These are phyloP conservation scores for Spea multiplicata DNA, from an alignment of 2,113 vertebrate species.

Conservation along the genomic window DNA sequence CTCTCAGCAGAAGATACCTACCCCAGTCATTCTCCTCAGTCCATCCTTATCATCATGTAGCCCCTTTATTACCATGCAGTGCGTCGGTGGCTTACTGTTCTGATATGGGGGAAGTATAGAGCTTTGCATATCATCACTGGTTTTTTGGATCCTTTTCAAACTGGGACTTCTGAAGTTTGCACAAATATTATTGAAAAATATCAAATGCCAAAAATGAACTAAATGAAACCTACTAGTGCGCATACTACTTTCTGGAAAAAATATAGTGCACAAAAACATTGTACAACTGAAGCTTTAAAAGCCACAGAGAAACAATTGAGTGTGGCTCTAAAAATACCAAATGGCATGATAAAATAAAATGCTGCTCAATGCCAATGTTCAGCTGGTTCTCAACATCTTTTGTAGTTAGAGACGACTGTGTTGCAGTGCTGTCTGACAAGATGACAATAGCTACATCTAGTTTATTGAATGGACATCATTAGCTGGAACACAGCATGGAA, in stretches of 20 bases:
- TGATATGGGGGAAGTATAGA: too few species aligned
- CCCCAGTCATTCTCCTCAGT: too few species aligned
- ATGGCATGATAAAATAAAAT: neutral
- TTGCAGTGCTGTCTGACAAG: slow-evolving; percentile 46
- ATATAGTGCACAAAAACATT: neutral
- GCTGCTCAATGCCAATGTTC: slow-evolving; percentile 21
- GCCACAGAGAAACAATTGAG: neutral
- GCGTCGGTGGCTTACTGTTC: too few species aligned
- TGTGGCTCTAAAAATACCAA: slow-evolving; percentile 10
- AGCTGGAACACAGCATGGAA: slow-evolving; percentile 59
- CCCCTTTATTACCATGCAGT: too few species aligned
- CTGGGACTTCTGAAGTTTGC: too few species aligned
- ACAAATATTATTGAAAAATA: too few species aligned
- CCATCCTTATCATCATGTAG: too few species aligned
- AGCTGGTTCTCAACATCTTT: slow-evolving; percentile 18
- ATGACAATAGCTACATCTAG: slow-evolving; percentile 46
- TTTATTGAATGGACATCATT: slow-evolving; percentile 64
- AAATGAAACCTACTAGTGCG: too few species aligned
- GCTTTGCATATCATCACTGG: too few species aligned
- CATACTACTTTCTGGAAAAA: neutral
- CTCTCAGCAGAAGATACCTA: too few species aligned
- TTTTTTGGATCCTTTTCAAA: too few species aligned
- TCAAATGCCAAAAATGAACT: too few species aligned
- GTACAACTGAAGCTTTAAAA: neutral
- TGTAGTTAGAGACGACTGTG: slow-evolving; percentile 50